Evolutionary conservation across 2,888 invertebrate species (phyloP).

Genomic region (Sialis lutaria): DNA sequence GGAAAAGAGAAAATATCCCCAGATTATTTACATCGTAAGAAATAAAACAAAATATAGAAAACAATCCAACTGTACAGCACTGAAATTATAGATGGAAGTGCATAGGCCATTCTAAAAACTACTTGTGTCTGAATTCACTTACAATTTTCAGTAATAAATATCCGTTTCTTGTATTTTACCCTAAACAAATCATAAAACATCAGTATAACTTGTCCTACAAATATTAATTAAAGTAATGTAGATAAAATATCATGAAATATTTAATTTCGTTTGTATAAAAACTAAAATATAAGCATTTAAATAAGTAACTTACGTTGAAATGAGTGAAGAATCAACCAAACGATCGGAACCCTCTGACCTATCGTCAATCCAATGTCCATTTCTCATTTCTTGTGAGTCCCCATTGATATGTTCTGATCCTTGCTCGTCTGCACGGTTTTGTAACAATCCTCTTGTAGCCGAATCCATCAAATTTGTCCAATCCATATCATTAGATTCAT

Average conservation of each 20-base stretch:
- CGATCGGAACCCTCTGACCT: slow-evolving; percentile 16
- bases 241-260: background rate
- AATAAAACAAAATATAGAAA: background rate
- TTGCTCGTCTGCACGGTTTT: slow-evolving; percentile 21
- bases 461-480: slow-evolving; percentile 70
- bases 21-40: background rate
- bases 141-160: slow-evolving; percentile 6
- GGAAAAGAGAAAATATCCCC: background rate
- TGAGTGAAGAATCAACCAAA: slow-evolving; percentile 20
- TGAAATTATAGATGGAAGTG: slow-evolving; percentile 2
- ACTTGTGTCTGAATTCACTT: slow-evolving; percentile 2
- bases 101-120: background rate
- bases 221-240: no score
- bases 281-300: background rate
- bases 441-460: slow-evolving; percentile 54
- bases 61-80: background rate
- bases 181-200: slow-evolving; percentile 4
- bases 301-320: slow-evolving; percentile 20
- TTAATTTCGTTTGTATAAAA: background rate
- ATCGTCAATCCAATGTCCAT: slow-evolving; percentile 23
- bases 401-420: background rate
- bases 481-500: slow-evolving; percentile 53
- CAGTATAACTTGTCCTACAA: background rate
- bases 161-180: slow-evolving; percentile 6
- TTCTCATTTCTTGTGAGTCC: slow-evolving; percentile 7